A percentile compares a stretch with the other conserved stretches of the same genome.
These are phyloP conservation scores for Eulemur rufifrons DNA, from an alignment of 2,113 vertebrate species.

Conservation along the genomic window DNA sequence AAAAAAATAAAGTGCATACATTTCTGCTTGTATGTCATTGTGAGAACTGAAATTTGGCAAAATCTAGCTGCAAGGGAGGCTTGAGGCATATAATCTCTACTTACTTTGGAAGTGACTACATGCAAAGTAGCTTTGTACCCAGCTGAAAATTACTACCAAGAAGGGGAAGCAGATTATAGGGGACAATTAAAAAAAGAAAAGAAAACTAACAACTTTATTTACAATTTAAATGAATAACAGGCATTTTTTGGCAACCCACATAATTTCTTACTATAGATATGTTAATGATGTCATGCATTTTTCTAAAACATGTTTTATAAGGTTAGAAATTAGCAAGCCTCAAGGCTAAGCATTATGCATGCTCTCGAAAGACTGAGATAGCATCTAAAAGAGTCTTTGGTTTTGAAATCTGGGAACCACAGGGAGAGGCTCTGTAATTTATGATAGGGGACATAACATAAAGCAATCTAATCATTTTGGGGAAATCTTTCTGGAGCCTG, in stretches of 20 bases:
- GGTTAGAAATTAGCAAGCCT: background rate
- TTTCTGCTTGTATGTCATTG: background rate
- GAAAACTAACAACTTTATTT: background rate
- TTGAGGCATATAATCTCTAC: background rate
- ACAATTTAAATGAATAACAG: background rate
- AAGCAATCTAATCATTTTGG: background rate
- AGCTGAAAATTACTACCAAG: background rate
- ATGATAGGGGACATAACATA: background rate
- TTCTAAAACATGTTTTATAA: conserved; percentile 12
- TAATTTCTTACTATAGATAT: background rate
- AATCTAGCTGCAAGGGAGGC: conserved; percentile 1
- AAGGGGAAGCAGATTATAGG: background rate
- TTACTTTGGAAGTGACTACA: background rate
- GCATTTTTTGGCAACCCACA: background rate
- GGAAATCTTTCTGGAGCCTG: background rate
- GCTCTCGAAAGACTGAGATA: background rate
- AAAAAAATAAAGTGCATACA: background rate
- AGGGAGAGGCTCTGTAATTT: background rate
- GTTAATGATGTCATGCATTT: background rate
- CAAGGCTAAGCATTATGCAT: background rate
- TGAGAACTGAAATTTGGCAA: background rate
- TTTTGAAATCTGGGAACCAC: background rate
- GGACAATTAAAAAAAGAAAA: background rate
- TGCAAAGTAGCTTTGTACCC: background rate
- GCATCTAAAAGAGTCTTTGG: background rate